A percentile compares a stretch with the other conserved stretches of the same genome.
Conservation (phyloP, 2,113 vertebrate genomes). For the Tor tambroides region DNA sequence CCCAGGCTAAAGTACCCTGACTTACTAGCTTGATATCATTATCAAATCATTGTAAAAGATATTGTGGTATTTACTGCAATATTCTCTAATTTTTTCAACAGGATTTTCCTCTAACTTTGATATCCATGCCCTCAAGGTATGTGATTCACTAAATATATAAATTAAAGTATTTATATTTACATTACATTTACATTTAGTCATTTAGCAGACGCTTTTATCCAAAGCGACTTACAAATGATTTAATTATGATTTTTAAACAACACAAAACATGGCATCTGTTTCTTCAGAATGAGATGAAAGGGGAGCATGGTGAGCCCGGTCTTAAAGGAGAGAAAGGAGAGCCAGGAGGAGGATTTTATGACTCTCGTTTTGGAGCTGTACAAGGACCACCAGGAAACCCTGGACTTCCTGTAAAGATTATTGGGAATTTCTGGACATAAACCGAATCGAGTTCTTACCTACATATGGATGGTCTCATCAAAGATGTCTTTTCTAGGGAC, state of each 20-base stretch:
- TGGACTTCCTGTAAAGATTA: slow-evolving; percentile 75
- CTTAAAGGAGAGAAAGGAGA: slow-evolving; percentile 79
- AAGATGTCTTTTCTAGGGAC: slow-evolving; percentile 76
- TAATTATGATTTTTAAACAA: not conserved
- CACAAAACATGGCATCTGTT: not conserved
- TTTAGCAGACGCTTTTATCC: too few relatives aligned
- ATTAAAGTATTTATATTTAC: not conserved
- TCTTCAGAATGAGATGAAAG: slow-evolving; percentile 77
- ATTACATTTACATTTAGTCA: too few relatives aligned
- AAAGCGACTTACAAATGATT: too few relatives aligned
- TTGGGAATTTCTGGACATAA: not conserved
- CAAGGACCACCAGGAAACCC: slow-evolving; percentile 74
- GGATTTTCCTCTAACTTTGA: slow-evolving; percentile 56
- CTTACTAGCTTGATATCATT: not conserved
- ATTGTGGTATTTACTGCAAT: not conserved
- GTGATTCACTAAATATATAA: not conserved
- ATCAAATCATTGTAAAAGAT: not conserved
- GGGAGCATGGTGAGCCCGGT: slow-evolving; percentile 74
- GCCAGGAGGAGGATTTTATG: slow-evolving; percentile 65
- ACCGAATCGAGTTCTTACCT: not conserved
- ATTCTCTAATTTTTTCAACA: not conserved
- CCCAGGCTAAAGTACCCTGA: not conserved
- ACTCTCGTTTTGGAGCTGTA: slow-evolving; percentile 65
- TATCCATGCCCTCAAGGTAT: slow-evolving; percentile 70
- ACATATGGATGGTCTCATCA: not conserved